Conservation (phyloP, 2,888 invertebrate genomes). For the Conistra vaccinii region DNA sequence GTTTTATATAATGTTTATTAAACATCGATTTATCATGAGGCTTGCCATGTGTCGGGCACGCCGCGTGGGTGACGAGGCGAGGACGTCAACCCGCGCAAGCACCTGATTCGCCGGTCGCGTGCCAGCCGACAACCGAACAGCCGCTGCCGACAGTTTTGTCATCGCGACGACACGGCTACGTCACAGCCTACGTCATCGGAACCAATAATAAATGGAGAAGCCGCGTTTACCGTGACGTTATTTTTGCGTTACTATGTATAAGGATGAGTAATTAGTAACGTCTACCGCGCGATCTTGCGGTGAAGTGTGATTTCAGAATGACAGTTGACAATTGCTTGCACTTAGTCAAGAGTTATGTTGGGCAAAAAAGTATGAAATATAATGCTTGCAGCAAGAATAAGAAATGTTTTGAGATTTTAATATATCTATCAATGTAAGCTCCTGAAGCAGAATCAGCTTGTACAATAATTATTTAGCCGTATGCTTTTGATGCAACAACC, state of each 20-base stretch:
- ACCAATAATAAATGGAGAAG: slow-evolving; percentile 65
- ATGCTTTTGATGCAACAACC: slow-evolving; percentile 1
- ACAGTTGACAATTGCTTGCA: slow-evolving; percentile 21
- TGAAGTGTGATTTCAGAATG: slow-evolving; percentile 10
- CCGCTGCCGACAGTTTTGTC: slow-evolving; percentile 58
- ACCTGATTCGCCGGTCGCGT: slow-evolving; percentile 71
- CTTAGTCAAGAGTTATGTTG: not conserved
- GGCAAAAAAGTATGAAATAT: not conserved
- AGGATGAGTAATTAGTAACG: slow-evolving; percentile 44
- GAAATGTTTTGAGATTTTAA: not conserved
- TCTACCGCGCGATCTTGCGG: slow-evolving; percentile 28
- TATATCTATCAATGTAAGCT: not conserved
- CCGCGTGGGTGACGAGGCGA: slow-evolving; percentile 45
- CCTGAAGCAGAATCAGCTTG: not conserved
- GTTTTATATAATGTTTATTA: slow-evolving; percentile 26
- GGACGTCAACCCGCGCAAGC: slow-evolving; percentile 54
- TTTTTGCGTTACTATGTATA: slow-evolving; percentile 50
- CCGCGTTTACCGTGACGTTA: slow-evolving; percentile 52
- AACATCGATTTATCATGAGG: slow-evolving; percentile 42
- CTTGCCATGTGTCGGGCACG: slow-evolving; percentile 31
- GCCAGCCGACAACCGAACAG: slow-evolving; percentile 55
- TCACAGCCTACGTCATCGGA: slow-evolving; percentile 68
- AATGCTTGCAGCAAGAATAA: not conserved
- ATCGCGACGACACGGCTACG: slow-evolving; percentile 66
- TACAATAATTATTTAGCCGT: not conserved